A percentile compares a stretch with the other conserved stretches of the same genome.
phyloP scores from a whole-genome alignment of 2,113 vertebrate species.

The Corvus hawaiiensis region DNA sequence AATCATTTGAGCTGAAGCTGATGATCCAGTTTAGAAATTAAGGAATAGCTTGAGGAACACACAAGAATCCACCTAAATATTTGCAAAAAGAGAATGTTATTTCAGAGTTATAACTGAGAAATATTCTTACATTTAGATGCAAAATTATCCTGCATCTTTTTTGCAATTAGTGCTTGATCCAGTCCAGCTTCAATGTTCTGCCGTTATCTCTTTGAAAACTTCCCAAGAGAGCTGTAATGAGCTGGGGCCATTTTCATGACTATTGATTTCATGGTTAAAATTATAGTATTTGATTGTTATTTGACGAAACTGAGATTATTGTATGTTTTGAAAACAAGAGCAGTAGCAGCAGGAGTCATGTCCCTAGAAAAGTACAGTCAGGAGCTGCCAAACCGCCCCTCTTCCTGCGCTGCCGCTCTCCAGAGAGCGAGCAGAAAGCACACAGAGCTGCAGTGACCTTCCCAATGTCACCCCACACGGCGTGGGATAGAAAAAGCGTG shows the following conservation, averaged over 20 bases:
- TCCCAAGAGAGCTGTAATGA: conserved; percentile 23
- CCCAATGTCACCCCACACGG: not conserved
- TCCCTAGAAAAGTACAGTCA: not conserved
- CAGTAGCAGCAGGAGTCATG: not conserved
- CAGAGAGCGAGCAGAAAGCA: not conserved
- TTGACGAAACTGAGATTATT: conserved; percentile 24
- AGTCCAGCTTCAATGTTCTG: not conserved
- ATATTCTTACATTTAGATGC: not conserved
- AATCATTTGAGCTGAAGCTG: not conserved
- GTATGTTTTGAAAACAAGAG: conserved; percentile 4
- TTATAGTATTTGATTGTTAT: conserved; percentile 52
- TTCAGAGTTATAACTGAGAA: not conserved
- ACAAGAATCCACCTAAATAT: not conserved
- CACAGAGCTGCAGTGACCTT: not conserved
- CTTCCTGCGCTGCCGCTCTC: not conserved
- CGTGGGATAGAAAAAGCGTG: fast-evolving
- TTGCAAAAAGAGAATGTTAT: not conserved
- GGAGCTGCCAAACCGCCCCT: not conserved
- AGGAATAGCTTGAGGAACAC: not conserved
- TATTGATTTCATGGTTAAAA: conserved; percentile 58
- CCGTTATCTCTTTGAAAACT: not conserved
- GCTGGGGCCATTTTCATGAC: not conserved
- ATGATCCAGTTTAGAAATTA: not conserved
- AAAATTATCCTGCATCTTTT: not conserved
- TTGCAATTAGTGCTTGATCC: conserved; percentile 23